Conservation (phyloP, 2,113 vertebrate genomes). For the Heloderma charlesbogerti region DNA sequence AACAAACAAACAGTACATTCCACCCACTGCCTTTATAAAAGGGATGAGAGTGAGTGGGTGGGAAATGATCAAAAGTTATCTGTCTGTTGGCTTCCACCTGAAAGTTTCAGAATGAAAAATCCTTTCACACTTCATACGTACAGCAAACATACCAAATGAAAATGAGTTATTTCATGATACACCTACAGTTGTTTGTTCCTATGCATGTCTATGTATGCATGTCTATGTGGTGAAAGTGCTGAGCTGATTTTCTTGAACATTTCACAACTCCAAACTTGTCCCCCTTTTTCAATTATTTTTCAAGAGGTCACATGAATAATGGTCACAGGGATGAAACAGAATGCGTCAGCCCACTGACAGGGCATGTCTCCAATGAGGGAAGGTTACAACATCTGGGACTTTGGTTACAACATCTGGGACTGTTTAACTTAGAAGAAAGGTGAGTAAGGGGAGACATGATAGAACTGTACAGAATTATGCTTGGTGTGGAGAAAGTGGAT, state of each 20-base stretch:
- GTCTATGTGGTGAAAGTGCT: neutral
- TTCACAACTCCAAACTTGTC: neutral
- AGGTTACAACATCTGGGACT: too few species aligned
- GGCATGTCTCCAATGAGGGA: neutral
- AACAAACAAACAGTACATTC: neutral
- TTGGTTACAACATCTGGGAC: too few species aligned
- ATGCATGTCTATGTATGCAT: neutral
- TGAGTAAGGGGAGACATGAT: too few species aligned
- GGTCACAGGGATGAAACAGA: neutral
- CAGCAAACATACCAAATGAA: neutral
- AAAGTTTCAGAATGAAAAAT: neutral
- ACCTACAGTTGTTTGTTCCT: neutral
- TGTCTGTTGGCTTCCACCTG: neutral
- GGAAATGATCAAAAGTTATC: neutral
- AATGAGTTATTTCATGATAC: neutral
- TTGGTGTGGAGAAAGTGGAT: too few species aligned
- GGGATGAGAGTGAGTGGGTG: neutral
- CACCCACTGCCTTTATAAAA: slow-evolving; percentile 14
- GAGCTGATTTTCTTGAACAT: neutral
- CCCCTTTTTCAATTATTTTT: neutral
- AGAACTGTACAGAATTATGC: too few species aligned
- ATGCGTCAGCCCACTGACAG: neutral
- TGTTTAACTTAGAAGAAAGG: too few species aligned
- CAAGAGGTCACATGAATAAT: neutral
- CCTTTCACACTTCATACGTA: neutral